These are phyloP conservation scores for Nemurella pictetii DNA, from an alignment of 2,888 invertebrate genomes.

Conservation along the genomic window DNA sequence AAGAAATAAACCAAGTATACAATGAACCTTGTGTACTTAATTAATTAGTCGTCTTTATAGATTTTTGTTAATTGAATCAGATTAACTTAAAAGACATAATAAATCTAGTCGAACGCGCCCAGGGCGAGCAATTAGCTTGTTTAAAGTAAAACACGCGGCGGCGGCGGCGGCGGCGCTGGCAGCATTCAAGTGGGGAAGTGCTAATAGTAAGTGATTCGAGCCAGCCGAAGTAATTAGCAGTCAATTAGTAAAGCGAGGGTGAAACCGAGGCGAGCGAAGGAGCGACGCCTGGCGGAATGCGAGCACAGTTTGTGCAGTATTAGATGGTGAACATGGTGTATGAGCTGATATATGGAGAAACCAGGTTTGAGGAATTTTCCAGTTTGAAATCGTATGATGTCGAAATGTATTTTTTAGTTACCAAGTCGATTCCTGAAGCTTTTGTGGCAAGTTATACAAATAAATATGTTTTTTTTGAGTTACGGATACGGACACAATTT, in stretches of 20 bases:
- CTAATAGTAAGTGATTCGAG: neutral
- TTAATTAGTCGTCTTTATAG: neutral
- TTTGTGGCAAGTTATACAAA: too few species aligned
- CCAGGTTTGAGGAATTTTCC: too few species aligned
- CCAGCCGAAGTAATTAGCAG: neutral
- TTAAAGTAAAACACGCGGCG: neutral
- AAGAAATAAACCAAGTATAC: too few species aligned
- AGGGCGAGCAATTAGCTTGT: neutral
- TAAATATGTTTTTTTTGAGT: too few species aligned
- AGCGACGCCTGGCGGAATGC: neutral
- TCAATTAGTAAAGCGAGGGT: neutral
- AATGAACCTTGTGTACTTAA: too few species aligned
- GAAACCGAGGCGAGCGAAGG: neutral
- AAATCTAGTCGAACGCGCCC: neutral
- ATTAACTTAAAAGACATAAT: neutral
- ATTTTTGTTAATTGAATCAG: neutral
- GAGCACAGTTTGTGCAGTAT: neutral
- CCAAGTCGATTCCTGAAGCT: too few species aligned
- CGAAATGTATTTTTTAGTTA: too few species aligned
- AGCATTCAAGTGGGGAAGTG: neutral
- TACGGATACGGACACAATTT: too few species aligned
- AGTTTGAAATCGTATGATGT: too few species aligned
- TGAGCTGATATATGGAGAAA: too few species aligned
- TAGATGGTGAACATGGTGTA: too few species aligned
- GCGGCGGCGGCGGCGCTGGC: neutral